Base-by-base conservation (phyloP, 2,113 vertebrate genomes). In the Pedionomus torquatus region DNA sequence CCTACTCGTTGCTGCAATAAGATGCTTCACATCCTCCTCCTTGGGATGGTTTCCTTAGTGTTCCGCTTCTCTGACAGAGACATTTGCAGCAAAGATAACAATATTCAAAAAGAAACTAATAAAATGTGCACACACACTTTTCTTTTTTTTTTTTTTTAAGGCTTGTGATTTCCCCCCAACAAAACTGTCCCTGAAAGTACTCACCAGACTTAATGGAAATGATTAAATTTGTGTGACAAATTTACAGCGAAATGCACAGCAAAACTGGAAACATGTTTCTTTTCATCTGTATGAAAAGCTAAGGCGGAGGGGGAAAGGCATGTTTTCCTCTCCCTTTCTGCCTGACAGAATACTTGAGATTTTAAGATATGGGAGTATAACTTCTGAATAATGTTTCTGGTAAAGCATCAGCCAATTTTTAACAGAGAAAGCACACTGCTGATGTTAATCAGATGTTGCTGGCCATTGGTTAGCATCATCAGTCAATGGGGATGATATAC, bases 161-260 rank as follows among this genome's bases (percentile, higher is more conserved):
- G 39, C 49, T 91, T 91, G 63, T 92, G 92, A 91, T 96, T 97
- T 96, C 69, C 25, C 75, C 78, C 82, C 17, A 83, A 84, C 64
- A 84, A 89, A 97, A 79, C 79, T 89, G 79, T 97, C 95, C 91
- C 69, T 92, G 91, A 55, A 90, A 70, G 91, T 89, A 33, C 75
- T 77, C 94, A 93, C 68, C 46, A 51, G 33, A 5, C 81, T 97
- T 95, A 94, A 70, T 43, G 94, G 95, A 90, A 96, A 95, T 66
- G 72, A 95, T 95, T 95, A 96, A 83, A 97, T 85, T 92, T 95
- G 43, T 94, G 92, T 93, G 68, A 93, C 93, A 96, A 96, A 93
- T 91, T 92, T 82, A 43, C 85, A 94, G 90, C 77, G 72, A 95
- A 91, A 95, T 87, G 77, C 43, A 76, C 83, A 90, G 85, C 65